phyloP scores from a whole-genome alignment of 23 tunicate genomes.

The Diplosoma virens region DNA sequence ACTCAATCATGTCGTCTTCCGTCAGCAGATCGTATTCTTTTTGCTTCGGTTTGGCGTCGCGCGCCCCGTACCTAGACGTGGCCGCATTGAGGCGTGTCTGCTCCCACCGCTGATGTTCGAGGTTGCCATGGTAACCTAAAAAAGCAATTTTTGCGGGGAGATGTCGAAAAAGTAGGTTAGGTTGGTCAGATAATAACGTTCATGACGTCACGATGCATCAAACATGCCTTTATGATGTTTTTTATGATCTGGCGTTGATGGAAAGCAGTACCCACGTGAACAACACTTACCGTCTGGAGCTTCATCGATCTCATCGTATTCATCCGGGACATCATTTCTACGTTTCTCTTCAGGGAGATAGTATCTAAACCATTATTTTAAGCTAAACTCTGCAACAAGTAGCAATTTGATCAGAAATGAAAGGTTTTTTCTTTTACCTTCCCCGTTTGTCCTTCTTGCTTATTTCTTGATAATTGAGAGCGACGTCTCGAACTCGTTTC shows the following conservation, averaged over 20 bases:
- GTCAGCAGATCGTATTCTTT: conserved; percentile 79
- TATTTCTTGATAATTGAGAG: conserved; percentile 74
- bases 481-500: conserved; percentile 80
- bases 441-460: conserved; percentile 66
- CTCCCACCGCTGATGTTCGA: conserved; percentile 93
- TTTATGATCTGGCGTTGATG: no score
- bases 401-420: no score
- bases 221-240: no score
- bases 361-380: conserved; percentile 41
- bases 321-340: conserved; percentile 71
- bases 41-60: conserved; percentile 55
- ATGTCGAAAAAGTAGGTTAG: no score
- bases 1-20: conserved; percentile 97
- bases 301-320: conserved; percentile 79
- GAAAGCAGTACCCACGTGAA: no score
- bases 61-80: conserved; percentile 73
- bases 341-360: conserved; percentile 84
- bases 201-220: no score
- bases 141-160: no score
- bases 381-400: no score
- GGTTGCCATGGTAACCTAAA: conserved; percentile 57
- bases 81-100: conserved; percentile 80
- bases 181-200: no score
- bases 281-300: conserved; percentile 32
- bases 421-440: no score